Conservation (phyloP, 2,797 vertebrate species). For the Pseudochirops corinnae region DNA sequence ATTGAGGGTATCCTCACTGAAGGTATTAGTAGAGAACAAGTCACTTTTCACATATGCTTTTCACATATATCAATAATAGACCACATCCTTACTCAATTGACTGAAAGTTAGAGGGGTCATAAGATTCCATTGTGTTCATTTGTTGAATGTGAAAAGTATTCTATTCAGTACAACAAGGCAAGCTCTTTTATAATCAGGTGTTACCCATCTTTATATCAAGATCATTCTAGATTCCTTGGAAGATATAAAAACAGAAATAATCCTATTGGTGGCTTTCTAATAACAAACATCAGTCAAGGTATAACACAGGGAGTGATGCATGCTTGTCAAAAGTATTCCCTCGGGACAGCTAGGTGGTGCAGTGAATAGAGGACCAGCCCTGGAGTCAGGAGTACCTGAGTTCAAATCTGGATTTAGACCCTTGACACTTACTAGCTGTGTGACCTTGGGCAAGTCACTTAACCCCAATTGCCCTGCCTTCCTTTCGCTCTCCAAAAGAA, state of each 20-base stretch:
- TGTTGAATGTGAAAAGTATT: not conserved
- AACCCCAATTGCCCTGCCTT: too few species aligned
- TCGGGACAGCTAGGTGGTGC: too few species aligned
- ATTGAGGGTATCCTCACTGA: not conserved
- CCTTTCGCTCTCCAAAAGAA: too few species aligned
- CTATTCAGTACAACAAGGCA: not conserved
- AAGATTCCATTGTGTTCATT: not conserved
- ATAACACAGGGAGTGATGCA: not conserved
- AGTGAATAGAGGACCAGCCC: too few species aligned
- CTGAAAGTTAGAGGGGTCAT: not conserved
- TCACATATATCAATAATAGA: not conserved
- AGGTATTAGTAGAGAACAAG: not conserved
- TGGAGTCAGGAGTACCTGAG: too few species aligned
- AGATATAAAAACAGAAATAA: not conserved
- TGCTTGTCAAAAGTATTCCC: not conserved
- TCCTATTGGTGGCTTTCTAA: not conserved
- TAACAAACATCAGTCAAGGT: not conserved
- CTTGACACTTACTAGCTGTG: too few species aligned
- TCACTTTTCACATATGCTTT: not conserved
- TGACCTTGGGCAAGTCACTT: too few species aligned
- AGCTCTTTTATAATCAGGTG: not conserved
- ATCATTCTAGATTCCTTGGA: not conserved
- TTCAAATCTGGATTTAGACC: too few species aligned
- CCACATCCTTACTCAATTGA: not conserved
- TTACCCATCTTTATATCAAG: not conserved